Percentiles rank a stretch among this genome's conserved stretches.
Evolutionary conservation across 2,113 vertebrate genomes (phyloP).

Genomic region (Neotoma lepida): DNA sequence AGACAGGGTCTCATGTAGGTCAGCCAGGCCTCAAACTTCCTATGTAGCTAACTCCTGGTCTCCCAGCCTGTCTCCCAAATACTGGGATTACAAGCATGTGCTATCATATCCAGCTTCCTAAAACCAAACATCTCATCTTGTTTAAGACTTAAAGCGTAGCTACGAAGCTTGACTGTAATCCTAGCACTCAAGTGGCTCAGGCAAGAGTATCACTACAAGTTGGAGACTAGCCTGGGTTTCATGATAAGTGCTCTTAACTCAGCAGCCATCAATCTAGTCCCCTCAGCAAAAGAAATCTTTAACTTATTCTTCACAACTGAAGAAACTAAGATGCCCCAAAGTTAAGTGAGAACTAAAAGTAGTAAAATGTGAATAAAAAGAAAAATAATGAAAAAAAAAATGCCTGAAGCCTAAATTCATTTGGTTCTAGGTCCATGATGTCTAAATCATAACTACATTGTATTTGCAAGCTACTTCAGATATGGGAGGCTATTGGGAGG

Average conservation of each 20-base stretch:
- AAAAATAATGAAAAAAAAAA: neutral
- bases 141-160: neutral
- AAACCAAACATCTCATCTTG: slow-evolving; percentile 3
- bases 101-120: neutral
- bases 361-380: neutral
- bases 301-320: neutral
- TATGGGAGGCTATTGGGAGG: neutral
- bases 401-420: neutral
- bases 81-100: neutral
- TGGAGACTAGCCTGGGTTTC: neutral
- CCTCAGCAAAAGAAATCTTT: neutral
- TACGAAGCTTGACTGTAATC: neutral
- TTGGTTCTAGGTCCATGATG: neutral
- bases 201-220: neutral
- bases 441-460: neutral
- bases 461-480: neutral
- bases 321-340: neutral
- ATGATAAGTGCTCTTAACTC: neutral
- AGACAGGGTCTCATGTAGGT: neutral
- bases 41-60: neutral
- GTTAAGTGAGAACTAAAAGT: neutral
- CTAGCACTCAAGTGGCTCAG: neutral
- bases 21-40: neutral
- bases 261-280: neutral
- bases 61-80: neutral